Conservation (phyloP, 2,113 vertebrate species). For the Rattus rattus region DNA sequence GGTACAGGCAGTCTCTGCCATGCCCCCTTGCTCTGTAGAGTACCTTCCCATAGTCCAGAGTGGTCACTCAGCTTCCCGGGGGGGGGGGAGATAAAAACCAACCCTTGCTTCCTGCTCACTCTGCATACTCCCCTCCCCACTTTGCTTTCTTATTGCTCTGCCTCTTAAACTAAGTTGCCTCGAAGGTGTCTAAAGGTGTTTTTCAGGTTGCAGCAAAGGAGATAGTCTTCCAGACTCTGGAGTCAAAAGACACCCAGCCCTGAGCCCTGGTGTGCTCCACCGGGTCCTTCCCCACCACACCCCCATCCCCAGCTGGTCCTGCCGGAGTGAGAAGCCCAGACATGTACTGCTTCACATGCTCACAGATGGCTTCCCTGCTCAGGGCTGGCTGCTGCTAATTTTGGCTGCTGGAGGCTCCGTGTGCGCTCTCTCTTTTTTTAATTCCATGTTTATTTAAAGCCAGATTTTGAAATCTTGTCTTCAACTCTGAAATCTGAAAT, state of each 20-base stretch:
- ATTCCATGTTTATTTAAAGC: conserved; percentile 65
- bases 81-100: background rate
- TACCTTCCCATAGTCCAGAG: background rate
- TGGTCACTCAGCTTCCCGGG: background rate
- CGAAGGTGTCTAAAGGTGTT: background rate
- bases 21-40: too few relatives aligned
- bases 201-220: background rate
- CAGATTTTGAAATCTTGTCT: conserved; percentile 64
- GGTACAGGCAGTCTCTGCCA: background rate
- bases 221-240: background rate
- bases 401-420: conserved; percentile 53
- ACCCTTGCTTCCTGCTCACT: background rate
- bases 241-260: background rate
- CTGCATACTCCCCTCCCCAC: rapidly evolving
- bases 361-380: conserved; percentile 80
- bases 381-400: conserved; percentile 76
- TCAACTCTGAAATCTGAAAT: conserved; percentile 58
- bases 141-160: background rate
- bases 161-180: background rate
- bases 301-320: background rate
- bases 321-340: conserved; percentile 35
- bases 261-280: background rate
- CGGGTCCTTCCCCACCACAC: background rate
- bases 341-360: rapidly evolving
- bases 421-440: background rate